Evolutionary conservation across 2,888 invertebrate genomes (phyloP), one percentile per base, ranked within the genome.

Genomic region (Phalangium opilio): DNA sequence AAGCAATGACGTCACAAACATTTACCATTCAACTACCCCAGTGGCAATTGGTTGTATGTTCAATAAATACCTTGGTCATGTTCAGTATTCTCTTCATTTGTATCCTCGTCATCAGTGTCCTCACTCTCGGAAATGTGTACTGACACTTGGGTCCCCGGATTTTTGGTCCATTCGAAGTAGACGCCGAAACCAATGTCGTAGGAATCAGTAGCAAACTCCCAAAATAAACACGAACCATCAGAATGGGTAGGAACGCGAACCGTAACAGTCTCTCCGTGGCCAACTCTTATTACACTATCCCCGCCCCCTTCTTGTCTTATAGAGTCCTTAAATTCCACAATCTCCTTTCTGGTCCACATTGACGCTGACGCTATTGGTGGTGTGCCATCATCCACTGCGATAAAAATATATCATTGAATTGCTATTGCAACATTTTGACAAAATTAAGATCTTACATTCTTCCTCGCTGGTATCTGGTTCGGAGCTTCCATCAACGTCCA

Each of bases 151-250:
- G 65, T 83, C 38, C 81, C 81, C 0, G 82, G 76, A 2, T 87
- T 78, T 64, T 83, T 87, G 45, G 82, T 84, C 90, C 95, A 98
- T 70, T 98, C 98, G 66, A 99, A 99, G 67, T 84, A 93, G 43
- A 99, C 78, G 1, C 98, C 98, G 68, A 99, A 99, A 66, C 81
- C 90, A 60, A 99, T 84, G 65, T 99, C 98, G 63, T 93, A 98
- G 63, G 81, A 79, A 66, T 99, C 98, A 0, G 98, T 96, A 12
- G 95, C 93, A 67, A 98, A 99, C 71, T 99, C 98, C 96, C 96
- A 98, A 70, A 91, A 96, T 35, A 99, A 72, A 60, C 86, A 83
- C 2, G 82, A 78, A 0, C 96, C 96, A 60, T 86, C 83, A 54
- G 82, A 79, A 64, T 93, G 90, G 0, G 98, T 98, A 8, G 98